A percentile compares a stretch with the other conserved stretches of the same genome.
These are phyloP conservation scores for Falco berigora DNA, from an alignment of 2,797 vertebrate species.

Conservation along the genomic window DNA sequence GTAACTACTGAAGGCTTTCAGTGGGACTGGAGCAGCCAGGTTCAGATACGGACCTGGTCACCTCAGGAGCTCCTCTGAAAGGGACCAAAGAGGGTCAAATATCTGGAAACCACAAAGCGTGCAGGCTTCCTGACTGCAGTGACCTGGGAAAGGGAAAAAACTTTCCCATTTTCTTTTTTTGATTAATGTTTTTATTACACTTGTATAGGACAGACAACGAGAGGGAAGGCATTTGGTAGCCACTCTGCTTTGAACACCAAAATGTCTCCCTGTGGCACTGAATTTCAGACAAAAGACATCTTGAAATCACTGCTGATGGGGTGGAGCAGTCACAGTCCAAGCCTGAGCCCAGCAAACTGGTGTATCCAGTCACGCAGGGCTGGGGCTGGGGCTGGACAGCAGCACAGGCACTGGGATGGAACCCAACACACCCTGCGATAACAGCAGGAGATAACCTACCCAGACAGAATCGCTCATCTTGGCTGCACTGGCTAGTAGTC, in stretches of 20 bases:
- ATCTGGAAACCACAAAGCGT: background rate
- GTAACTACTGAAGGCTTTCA: background rate
- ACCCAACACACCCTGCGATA: background rate
- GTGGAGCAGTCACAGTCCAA: background rate
- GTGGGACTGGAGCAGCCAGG: background rate
- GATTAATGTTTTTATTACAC: background rate
- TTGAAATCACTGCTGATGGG: background rate
- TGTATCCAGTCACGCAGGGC: rapidly evolving
- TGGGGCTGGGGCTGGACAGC: background rate
- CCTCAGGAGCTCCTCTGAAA: background rate
- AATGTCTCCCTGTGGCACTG: background rate
- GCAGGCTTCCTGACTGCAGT: background rate
- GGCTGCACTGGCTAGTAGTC: background rate
- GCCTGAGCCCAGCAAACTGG: background rate
- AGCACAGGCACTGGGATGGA: background rate
- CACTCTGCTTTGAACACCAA: background rate
- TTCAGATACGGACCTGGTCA: background rate
- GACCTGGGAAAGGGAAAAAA: background rate
- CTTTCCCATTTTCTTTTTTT: background rate
- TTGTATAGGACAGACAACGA: background rate
- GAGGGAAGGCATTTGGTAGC: background rate
- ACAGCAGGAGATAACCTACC: background rate
- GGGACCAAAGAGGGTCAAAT: background rate
- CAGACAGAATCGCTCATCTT: background rate
- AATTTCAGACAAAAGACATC: background rate